Evolutionary conservation across 2,113 vertebrate species (phyloP).

Genomic region (Dromaius novaehollandiae): DNA sequence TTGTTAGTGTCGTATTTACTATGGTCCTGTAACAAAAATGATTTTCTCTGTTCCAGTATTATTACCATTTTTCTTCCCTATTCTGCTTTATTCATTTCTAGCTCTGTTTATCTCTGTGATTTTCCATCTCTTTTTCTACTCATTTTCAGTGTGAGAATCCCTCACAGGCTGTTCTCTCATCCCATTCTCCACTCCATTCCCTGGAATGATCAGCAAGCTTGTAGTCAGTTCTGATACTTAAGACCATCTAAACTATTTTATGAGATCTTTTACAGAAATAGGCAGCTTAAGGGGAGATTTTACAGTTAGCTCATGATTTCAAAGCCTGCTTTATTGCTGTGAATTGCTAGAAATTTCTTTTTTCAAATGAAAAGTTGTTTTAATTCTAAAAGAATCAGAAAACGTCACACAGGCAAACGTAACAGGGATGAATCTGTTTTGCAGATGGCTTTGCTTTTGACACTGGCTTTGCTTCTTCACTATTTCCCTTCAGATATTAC

Average conservation of each 20-base stretch:
- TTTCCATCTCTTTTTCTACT: neutral
- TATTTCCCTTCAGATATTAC: neutral
- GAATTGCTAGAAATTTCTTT: neutral
- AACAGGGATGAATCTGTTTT: neutral
- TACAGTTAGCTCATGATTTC: neutral
- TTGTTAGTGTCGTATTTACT: neutral
- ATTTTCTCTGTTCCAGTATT: neutral
- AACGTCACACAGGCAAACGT: neutral
- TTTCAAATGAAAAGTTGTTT: neutral
- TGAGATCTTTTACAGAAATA: neutral
- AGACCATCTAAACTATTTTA: neutral
- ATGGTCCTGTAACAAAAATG: neutral
- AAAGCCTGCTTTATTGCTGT: neutral
- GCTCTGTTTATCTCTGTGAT: neutral
- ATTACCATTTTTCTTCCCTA: neutral
- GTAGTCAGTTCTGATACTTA: neutral
- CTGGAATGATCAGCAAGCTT: neutral
- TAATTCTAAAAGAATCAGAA: neutral
- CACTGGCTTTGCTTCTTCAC: neutral
- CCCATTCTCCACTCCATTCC: neutral
- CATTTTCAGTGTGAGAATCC: neutral
- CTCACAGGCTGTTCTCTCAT: neutral
- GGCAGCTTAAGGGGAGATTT: neutral
- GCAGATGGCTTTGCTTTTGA: neutral
- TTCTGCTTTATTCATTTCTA: neutral